Conservation (phyloP, 2,113 vertebrate species). For the Ciconia stormi region DNA sequence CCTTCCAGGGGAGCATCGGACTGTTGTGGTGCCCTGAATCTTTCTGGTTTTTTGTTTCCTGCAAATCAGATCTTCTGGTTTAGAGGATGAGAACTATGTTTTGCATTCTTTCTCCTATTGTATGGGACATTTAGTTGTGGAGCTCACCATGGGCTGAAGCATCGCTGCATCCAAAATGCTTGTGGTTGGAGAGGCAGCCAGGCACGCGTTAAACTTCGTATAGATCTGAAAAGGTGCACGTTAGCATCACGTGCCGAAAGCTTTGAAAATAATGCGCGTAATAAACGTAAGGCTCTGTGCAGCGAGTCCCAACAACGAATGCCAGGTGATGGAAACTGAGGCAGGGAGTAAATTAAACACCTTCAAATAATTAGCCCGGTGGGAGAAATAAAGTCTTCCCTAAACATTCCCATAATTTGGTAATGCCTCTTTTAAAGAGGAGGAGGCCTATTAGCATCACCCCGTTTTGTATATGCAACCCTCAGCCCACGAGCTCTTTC, state of each 20-base stretch:
- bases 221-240: not conserved
- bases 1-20: constrained; percentile 40
- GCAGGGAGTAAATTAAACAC: constrained; percentile 21
- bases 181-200: not conserved
- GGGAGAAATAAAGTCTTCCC: constrained; percentile 42
- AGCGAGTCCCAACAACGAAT: not conserved
- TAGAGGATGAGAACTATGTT: constrained; percentile 11
- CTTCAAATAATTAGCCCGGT: constrained; percentile 33
- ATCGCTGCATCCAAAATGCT: not conserved
- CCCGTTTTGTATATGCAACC: not conserved
- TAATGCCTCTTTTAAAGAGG: constrained; percentile 25
- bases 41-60: not conserved
- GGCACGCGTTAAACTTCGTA: not conserved
- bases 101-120: constrained; percentile 15
- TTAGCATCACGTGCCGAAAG: constrained; percentile 18
- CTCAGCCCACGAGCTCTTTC: constrained; percentile 52
- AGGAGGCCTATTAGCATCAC: constrained; percentile 41
- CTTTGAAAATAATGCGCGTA: constrained; percentile 32
- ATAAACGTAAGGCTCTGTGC: not conserved
- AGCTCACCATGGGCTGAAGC: constrained; percentile 24
- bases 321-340: constrained; percentile 32
- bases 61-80: constrained; percentile 14
- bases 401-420: constrained; percentile 53
- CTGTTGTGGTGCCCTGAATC: constrained; percentile 35
- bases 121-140: constrained; percentile 29